Conservation (phyloP, 2,888 invertebrate genomes). For the Nezara viridula region DNA sequence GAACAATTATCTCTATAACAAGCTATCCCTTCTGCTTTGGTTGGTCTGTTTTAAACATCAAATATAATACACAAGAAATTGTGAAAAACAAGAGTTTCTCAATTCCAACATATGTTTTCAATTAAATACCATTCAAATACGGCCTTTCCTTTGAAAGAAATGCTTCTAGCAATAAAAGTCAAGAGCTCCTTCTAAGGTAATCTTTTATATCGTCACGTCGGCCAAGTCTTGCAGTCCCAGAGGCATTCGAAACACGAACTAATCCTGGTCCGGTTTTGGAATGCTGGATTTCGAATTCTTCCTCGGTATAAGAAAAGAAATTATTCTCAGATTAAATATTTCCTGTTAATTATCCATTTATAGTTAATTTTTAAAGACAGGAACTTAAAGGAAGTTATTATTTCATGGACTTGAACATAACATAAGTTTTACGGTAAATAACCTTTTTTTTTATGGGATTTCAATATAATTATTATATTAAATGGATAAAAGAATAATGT, state of each 20-base stretch:
- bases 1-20: too few relatives aligned
- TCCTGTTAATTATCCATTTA: not conserved
- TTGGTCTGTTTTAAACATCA: too few relatives aligned
- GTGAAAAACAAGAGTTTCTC: too few relatives aligned
- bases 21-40: too few relatives aligned
- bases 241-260: conserved; percentile 6
- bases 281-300: not conserved
- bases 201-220: conserved; percentile 32
- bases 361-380: not conserved
- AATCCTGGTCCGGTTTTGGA: not conserved
- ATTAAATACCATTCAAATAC: not conserved
- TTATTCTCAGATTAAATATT: not conserved
- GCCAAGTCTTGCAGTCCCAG: not conserved
- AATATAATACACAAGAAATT: too few relatives aligned
- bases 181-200: conserved; percentile 35
- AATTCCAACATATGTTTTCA: not conserved
- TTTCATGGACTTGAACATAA: too few relatives aligned
- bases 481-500: too few relatives aligned
- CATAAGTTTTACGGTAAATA: too few relatives aligned
- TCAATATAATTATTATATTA: too few relatives aligned
- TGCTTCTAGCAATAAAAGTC: not conserved
- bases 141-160: not conserved
- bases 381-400: not conserved
- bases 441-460: too few relatives aligned
- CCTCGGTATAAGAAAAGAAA: not conserved